Evolutionary conservation across 1,140 invertebrate species (phyloP), one percentile per base, ranked within the genome.

Genomic region (Bombus confusus): DNA sequence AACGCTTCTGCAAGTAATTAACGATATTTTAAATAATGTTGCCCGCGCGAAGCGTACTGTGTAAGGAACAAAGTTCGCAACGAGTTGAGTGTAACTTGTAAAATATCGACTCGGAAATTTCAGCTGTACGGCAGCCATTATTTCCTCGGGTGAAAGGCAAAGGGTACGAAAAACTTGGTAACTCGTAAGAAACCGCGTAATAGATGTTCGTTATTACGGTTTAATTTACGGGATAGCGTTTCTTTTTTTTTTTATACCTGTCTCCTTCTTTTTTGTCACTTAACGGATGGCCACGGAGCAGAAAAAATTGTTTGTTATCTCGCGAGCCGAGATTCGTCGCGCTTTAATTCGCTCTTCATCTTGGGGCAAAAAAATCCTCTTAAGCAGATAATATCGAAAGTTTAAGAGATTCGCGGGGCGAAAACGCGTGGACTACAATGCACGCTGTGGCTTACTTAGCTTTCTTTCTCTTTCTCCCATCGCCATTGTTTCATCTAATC

Each of bases 341-440:
- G 31, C 43, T 66, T 43, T 85, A 80, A 76, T 83, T 87, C 74
- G 39, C 66, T n/a, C 71, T 83, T 64, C 69, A 85, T 77, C 34
- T 75, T 41, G 22, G 6, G 12, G 18, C n/a, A 31, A 73, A 31
- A 62, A 78, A 66, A 80, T 78, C 41, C 73, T 84, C 72, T 87
- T 82, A 85, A 47, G 34, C 43, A 59, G 85, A 89, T 90, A 89
- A 73, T 74, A 89, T 90, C 85, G 75, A 87, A 84, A 84, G 80
- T 87, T 89, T 84, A 89, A 57, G 68, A 69, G 85, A 88, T 90
- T 83, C 68, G 66, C n/a, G 41, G 39, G 25, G 68, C 52, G 78
- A 87, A 71, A 89, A 87, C 31, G 66, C 76, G 68, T 69, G 72
- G 85, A 88, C 83, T 87, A 88, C 71, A 41, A 59, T 64, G 25